A percentile compares a stretch with the other conserved stretches of the same genome.
Evolutionary conservation across 2,888 invertebrate genomes (phyloP).

Genomic region (Eristalinus sepulchralis): DNA sequence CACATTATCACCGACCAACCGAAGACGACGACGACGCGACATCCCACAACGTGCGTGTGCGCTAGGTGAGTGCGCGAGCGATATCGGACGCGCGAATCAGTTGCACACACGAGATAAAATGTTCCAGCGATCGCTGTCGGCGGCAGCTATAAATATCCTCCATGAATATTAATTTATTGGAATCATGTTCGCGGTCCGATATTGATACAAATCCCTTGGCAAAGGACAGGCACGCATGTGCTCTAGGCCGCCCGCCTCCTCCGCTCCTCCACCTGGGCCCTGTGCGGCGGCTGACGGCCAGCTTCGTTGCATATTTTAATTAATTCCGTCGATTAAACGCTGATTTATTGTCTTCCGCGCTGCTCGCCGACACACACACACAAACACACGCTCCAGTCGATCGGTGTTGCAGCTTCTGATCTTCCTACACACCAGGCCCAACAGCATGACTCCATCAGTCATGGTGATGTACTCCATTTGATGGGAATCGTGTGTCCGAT

Average conservation of each 20-base stretch:
- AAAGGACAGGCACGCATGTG: constrained; percentile 7
- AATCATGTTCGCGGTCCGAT: constrained; percentile 81
- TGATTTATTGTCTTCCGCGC: constrained; percentile 74
- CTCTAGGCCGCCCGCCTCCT: neutral
- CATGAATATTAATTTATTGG: constrained; percentile 80
- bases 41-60: neutral
- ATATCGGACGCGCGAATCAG: constrained; percentile 54
- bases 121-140: constrained; percentile 40
- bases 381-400: constrained; percentile 66
- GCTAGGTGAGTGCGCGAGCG: constrained; percentile 10
- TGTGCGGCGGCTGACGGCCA: neutral
- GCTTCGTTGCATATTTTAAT: constrained; percentile 74
- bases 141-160: constrained; percentile 47
- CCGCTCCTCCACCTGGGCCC: neutral
- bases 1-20: neutral
- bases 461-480: constrained; percentile 45
- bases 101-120: constrained; percentile 58
- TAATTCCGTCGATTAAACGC: constrained; percentile 78
- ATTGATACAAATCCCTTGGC: constrained; percentile 80
- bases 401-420: constrained; percentile 49
- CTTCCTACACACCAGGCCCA: neutral
- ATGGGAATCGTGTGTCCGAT: constrained; percentile 33
- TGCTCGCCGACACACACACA: constrained; percentile 71
- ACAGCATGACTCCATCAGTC: constrained; percentile 36
- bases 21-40: neutral